These are phyloP conservation scores for Pseudomyrmex flavicornis DNA, from an alignment of 1,140 invertebrate genomes.

Conservation along the genomic window DNA sequence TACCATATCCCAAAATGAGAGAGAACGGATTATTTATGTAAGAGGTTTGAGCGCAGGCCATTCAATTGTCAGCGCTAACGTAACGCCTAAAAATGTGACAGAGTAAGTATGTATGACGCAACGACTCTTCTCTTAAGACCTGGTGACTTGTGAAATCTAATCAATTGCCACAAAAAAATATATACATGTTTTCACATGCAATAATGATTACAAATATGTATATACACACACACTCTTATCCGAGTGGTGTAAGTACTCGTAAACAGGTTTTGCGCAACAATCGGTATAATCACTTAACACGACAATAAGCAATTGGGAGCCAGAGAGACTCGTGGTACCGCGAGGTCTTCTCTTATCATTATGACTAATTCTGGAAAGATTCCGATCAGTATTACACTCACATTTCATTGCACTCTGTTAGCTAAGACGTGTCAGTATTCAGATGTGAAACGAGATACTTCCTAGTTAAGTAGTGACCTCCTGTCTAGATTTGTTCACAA, in stretches of 20 bases:
- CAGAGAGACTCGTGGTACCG: slow-evolving; percentile 13
- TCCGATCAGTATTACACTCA: slow-evolving; percentile 68
- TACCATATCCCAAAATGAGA: slow-evolving; percentile 47
- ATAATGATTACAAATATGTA: background rate
- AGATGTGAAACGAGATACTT: slow-evolving; percentile 73
- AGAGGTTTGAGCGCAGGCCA: slow-evolving; percentile 87
- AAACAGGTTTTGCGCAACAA: slow-evolving; percentile 22
- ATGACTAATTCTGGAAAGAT: slow-evolving; percentile 70
- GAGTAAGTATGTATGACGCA: slow-evolving; percentile 81
- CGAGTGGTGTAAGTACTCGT: background rate
- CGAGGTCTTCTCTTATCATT: slow-evolving; percentile 40
- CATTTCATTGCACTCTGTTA: slow-evolving; percentile 61
- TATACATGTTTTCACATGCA: background rate
- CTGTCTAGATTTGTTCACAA: background rate
- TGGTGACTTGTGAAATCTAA: background rate
- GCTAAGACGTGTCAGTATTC: slow-evolving; percentile 64
- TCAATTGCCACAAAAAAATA: slow-evolving; percentile 5
- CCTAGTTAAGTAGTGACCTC: slow-evolving; percentile 17
- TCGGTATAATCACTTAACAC: background rate
- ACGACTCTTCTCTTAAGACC: background rate
- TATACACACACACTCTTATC: background rate
- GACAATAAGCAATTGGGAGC: background rate
- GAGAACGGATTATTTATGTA: slow-evolving; percentile 85
- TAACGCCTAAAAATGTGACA: slow-evolving; percentile 82
- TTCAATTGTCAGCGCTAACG: slow-evolving; percentile 86